These are phyloP conservation scores for Callaeas wilsoni DNA, from an alignment of 2,113 vertebrate genomes.

Conservation along the genomic window DNA sequence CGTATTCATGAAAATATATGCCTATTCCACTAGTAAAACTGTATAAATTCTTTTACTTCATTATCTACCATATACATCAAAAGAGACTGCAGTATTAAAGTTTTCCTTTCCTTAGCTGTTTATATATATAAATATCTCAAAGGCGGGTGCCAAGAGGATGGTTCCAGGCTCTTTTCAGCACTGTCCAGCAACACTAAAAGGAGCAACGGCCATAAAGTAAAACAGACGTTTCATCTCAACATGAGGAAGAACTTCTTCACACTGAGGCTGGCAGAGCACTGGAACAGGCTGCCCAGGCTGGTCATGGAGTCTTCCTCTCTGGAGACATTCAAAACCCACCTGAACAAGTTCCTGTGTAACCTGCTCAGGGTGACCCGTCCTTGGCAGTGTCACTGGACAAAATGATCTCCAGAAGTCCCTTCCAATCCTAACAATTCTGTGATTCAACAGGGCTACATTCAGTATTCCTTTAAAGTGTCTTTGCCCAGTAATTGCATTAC, in stretches of 20 bases:
- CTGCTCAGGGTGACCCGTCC: not conserved
- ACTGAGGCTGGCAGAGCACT: fast-evolving
- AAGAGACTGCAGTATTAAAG: not conserved
- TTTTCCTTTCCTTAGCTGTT: not conserved
- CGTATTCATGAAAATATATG: not conserved
- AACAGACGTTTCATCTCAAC: not conserved
- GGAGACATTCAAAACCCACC: not conserved
- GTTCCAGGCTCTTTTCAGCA: not conserved
- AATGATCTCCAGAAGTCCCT: not conserved
- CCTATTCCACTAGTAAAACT: not conserved
- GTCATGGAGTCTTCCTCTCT: not conserved
- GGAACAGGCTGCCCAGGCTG: not conserved
- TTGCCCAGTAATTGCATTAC: not conserved
- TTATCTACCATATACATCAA: not conserved
- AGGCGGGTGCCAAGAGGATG: not conserved
- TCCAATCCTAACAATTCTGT: not conserved
- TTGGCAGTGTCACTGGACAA: not conserved
- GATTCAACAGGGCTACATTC: not conserved
- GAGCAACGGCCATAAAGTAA: not conserved
- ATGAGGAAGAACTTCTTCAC: not conserved
- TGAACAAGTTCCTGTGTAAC: not conserved
- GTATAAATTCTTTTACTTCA: not conserved
- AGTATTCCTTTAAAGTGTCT: not conserved
- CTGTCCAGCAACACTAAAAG: not conserved
- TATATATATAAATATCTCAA: not conserved